Conservation (phyloP, 2,888 invertebrate genomes). For the Pseudococcus viburni region DNA sequence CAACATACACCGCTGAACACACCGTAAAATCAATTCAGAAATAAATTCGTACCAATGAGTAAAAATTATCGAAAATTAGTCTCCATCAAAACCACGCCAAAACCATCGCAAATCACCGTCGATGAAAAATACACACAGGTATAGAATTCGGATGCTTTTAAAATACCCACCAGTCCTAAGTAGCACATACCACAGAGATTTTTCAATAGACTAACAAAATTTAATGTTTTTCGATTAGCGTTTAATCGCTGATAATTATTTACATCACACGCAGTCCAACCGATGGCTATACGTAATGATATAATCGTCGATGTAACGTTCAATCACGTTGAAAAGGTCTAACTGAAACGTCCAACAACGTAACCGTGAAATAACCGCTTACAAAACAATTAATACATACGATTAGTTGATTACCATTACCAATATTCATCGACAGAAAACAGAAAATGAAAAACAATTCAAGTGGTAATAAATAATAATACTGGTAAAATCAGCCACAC, state of each 20-base stretch:
- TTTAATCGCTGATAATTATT: constrained; percentile 14
- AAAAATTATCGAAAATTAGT: neutral
- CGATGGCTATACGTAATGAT: neutral
- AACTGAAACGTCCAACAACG: neutral
- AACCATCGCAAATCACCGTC: neutral
- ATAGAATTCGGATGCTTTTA: neutral
- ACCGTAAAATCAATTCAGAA: too few relatives aligned
- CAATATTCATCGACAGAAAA: neutral
- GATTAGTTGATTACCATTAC: neutral
- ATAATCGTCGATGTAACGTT: constrained; percentile 14
- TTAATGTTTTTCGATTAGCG: neutral
- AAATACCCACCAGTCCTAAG: too few relatives aligned
- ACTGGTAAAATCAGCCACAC: neutral
- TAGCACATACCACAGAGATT: neutral
- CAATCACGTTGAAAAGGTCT: neutral
- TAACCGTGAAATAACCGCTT: constrained; percentile 7
- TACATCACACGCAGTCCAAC: neutral
- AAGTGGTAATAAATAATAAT: constrained; percentile 14
- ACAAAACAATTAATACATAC: neutral
- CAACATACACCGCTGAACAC: too few relatives aligned
- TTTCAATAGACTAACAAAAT: neutral
- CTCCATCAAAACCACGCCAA: neutral
- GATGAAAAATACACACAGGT: neutral
- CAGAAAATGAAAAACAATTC: neutral
- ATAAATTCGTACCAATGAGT: neutral